Conservation (phyloP, 1,140 invertebrate genomes). For the Heliconius congener region DNA sequence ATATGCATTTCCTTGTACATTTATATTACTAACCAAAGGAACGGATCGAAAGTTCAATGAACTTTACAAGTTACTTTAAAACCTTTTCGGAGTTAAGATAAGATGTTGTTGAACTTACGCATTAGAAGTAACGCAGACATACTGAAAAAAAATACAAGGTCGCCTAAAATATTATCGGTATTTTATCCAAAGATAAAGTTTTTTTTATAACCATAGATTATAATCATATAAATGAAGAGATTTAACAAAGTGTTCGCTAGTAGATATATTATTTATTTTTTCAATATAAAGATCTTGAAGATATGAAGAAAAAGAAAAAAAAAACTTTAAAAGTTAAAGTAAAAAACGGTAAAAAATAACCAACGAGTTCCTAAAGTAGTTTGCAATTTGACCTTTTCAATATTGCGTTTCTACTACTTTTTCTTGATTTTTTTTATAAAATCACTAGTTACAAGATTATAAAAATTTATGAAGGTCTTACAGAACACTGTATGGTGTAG, state of each 20-base stretch:
- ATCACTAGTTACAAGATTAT: background rate
- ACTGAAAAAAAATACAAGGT: background rate
- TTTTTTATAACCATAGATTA: too few species aligned
- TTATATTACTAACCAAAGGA: too few species aligned
- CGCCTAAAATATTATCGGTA: background rate
- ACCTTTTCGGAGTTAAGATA: slow-evolving; percentile 7
- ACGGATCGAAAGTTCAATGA: background rate
- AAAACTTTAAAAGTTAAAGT: too few species aligned
- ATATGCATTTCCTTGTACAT: too few species aligned
- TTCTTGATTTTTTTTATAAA: background rate
- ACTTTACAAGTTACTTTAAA: slow-evolving; percentile 1
- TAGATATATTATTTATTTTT: too few species aligned
- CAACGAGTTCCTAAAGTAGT: background rate
- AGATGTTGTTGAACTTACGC: background rate
- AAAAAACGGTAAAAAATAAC: background rate
- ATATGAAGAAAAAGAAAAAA: too few species aligned
- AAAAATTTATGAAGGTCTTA: background rate
- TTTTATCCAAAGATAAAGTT: too few species aligned
- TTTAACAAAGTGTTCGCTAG: too few species aligned
- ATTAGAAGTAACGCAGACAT: background rate
- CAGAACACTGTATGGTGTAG: background rate
- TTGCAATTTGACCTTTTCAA: background rate
- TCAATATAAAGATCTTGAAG: too few species aligned
- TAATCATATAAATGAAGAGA: too few species aligned
- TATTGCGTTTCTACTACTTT: background rate